Evolutionary conservation across 1,140 invertebrate genomes (phyloP), one percentile per base, ranked within the genome.

Genomic region (Eupristina koningsbergeri): DNA sequence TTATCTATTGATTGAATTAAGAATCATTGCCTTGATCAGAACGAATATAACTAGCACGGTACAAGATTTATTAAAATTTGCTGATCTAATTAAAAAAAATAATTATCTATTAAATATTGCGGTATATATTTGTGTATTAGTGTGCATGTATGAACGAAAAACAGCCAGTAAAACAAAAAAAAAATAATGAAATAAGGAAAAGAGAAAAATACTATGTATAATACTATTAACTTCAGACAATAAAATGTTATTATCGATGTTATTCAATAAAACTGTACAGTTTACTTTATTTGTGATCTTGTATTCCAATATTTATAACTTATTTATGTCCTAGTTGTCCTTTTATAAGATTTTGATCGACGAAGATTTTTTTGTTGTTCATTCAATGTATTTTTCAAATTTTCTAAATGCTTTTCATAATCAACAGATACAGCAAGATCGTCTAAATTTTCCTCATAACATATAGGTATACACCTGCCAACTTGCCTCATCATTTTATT

Each of bases 211-310:
- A 89, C 89, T 86, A 88, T 89, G 87, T 91, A 91, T 86, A 74
- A 89, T 90, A 90, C 86, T 88, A 91, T 90, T 90, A 91, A 90
- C 87, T 91, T 89, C 88, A 89, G 91, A 92, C 91, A 92, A 92
- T 92, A 92, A 92, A 92, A 91, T 92, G 91, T 92, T 92, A 91
- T 90, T 91, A 92, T 92, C 89, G 90, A 92, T 92, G 91, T 92
- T 92, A 90, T 85, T 86, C 80, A 85, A 80, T 19, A 53, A 80
- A 85, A 76, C 19, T 75, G 73, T 86, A 86, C 53, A 50, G 31
- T 22, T 76, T 45, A 77, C 80, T 84, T 36, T 19, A 31, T 74
- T 86, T 86, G 53, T 17, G 47, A 19, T 45, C n/a, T 36, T n/a
- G 73, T 34, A 41, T 19, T n/a, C 22, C 15, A 64, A 81, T 26